phyloP scores from a whole-genome alignment of 2,113 vertebrate genomes.

The Campylomormyrus numenius region DNA sequence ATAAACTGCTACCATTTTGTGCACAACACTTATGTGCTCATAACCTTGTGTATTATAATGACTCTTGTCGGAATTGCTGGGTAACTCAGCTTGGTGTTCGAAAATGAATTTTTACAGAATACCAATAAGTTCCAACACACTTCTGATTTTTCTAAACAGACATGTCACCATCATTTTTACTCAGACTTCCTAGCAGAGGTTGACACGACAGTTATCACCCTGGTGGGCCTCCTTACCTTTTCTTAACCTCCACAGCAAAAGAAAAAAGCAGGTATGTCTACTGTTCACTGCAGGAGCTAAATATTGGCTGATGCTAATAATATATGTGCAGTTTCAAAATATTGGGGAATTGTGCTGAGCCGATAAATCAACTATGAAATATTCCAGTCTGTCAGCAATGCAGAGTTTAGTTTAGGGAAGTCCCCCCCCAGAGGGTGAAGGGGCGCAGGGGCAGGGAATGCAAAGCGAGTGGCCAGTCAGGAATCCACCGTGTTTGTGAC shows the following conservation, averaged over 20 bases:
- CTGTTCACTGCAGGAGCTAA: background rate
- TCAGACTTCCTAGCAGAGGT: background rate
- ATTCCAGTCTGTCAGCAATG: background rate
- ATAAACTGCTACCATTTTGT: background rate
- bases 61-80: background rate
- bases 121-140: background rate
- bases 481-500: slow-evolving; percentile 12
- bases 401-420: background rate
- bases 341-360: background rate
- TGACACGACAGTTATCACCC: background rate
- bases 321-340: background rate
- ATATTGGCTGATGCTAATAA: background rate
- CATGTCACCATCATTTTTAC: background rate
- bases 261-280: background rate
- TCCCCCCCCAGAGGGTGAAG: background rate
- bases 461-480: background rate
- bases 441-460: background rate
- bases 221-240: background rate
- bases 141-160: background rate
- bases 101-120: background rate
- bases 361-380: background rate
- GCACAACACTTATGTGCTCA: background rate
- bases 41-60: background rate
- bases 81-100: background rate
- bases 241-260: background rate